A percentile compares a stretch with the other conserved stretches of the same genome.
Evolutionary conservation across 2,113 vertebrate species (phyloP).

Genomic region (Prunella fulvescens): DNA sequence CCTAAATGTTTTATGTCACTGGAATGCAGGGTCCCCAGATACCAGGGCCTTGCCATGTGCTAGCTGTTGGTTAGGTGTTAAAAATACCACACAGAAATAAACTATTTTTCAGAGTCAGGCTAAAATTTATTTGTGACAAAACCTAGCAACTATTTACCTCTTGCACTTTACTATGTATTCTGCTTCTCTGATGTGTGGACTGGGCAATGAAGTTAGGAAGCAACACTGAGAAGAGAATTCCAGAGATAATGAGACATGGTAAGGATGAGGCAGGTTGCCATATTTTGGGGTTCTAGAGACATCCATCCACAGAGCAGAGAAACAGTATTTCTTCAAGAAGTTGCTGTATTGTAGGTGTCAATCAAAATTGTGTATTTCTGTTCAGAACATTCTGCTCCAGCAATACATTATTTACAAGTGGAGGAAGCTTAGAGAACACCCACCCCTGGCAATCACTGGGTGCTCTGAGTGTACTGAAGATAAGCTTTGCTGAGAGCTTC

Average conservation of each 20-base stretch:
- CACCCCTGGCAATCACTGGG: neutral
- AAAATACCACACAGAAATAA: neutral
- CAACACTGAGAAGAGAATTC: neutral
- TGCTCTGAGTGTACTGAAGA: neutral
- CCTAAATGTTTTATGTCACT: neutral
- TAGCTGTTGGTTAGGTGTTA: neutral
- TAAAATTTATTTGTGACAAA: neutral
- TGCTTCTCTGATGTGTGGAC: neutral
- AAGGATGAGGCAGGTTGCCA: neutral
- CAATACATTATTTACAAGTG: slow-evolving; percentile 1
- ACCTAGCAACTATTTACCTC: neutral
- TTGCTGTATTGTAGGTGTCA: neutral
- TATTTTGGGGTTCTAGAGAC: neutral
- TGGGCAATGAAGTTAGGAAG: neutral
- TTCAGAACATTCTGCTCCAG: neutral
- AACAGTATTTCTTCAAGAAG: neutral
- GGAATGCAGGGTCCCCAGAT: neutral
- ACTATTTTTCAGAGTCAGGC: neutral
- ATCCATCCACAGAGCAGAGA: neutral
- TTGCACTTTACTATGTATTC: neutral
- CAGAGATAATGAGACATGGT: neutral
- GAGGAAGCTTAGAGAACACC: neutral
- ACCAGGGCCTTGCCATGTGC: neutral
- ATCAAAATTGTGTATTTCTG: neutral
- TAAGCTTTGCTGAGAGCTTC: neutral